Base-by-base conservation (phyloP, 2,888 invertebrate genomes). In the Diarsia rubi region DNA sequence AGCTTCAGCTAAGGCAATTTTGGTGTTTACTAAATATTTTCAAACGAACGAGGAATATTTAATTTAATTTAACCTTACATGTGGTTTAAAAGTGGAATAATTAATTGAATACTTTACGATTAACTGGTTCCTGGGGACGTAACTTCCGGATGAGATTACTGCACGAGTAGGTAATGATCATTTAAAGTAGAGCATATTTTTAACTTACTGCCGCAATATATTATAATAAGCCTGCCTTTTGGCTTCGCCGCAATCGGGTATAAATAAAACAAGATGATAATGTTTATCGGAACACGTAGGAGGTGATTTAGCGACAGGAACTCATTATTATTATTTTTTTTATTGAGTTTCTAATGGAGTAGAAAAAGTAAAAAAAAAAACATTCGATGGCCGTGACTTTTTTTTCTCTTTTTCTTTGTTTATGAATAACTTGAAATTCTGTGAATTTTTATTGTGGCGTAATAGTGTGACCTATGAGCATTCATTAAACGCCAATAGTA, bases 51-150 rank as follows among this genome's bases (percentile, higher is more conserved):
- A 37, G 31, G 19, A 9, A 45, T 31, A 19, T 42, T 37, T 59
- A 70, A 71, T 16, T 8, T n/a, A 44, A 44, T 16, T 8, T n/a
- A 44, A 44, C 42, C 19, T 47, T 6, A 16, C 27, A 11, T 70
- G 47, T 37, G n/a, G 19, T 79, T 73, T 63, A 54, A 47, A 83
- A 83, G 64, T 83, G 59, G 54, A 68, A 74, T 60, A 70, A 73
- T 70, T 83, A 83, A 81, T 79, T 73, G 21, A 83, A 74, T 83
- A 62, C 42, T 74, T 68, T 70, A 65, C 52, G 70, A 71, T 68
- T 59, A 24, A 75, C 60, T 57, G 54, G 79, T 49, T 69, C 57
- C 67, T 45, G 59, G 64, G 31, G 62, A 79, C 49, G 21, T 79
- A 69, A 81, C 69, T 68, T 44, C 60, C 78, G 49, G n/a, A 71